phyloP scores from a whole-genome alignment of 2,888 invertebrate genomes.

The Eupsilia transversa region DNA sequence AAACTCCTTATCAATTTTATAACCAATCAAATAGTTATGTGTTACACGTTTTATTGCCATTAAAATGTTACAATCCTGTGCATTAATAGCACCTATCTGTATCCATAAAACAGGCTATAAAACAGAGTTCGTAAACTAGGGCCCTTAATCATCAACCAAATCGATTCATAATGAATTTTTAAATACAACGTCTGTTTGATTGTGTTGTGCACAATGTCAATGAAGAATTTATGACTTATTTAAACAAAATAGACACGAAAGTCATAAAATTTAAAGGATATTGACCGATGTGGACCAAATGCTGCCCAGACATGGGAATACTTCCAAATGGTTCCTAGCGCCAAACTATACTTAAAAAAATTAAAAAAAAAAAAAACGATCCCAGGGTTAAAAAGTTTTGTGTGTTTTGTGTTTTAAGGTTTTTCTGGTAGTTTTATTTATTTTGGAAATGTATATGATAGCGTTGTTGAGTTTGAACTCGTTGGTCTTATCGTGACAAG shows the following conservation, averaged over 20 bases:
- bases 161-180: slow-evolving; percentile 29
- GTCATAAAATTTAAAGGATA: slow-evolving; percentile 35
- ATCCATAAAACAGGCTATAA: slow-evolving; percentile 38
- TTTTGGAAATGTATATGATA: too few relatives aligned
- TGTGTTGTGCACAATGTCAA: slow-evolving; percentile 16
- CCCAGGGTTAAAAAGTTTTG: too few relatives aligned
- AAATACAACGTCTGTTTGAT: slow-evolving; percentile 6
- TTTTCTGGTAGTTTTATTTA: too few relatives aligned
- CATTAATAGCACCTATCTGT: slow-evolving; percentile 6
- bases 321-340: too few relatives aligned
- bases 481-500: too few relatives aligned
- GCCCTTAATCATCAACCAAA: slow-evolving; percentile 22
- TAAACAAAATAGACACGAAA: slow-evolving; percentile 20
- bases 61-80: slow-evolving; percentile 26
- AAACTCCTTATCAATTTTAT: slow-evolving; percentile 29
- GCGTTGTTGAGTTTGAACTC: too few relatives aligned
- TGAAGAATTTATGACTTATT: slow-evolving; percentile 44
- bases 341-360: too few relatives aligned
- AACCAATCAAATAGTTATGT: slow-evolving; percentile 12
- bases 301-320: too few relatives aligned
- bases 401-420: too few relatives aligned
- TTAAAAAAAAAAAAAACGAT: too few relatives aligned
- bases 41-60: slow-evolving; percentile 30
- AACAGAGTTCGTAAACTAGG: slow-evolving; percentile 13
- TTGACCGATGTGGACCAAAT: too few relatives aligned